A percentile compares a stretch with the other conserved stretches of the same genome.
phyloP scores from a whole-genome alignment of 2,888 invertebrate genomes.

The Watsonalla binaria region DNA sequence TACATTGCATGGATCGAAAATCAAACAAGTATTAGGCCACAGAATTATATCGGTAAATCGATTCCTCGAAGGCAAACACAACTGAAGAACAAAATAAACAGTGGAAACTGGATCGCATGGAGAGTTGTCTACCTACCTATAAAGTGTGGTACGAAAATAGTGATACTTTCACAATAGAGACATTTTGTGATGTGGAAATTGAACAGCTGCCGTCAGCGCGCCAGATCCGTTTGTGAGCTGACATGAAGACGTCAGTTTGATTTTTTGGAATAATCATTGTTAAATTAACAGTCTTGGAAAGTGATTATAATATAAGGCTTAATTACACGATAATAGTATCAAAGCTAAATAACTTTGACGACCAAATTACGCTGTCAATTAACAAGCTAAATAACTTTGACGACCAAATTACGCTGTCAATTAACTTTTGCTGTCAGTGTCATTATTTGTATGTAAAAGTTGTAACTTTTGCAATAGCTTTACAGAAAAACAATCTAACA shows the following conservation, averaged over 20 bases:
- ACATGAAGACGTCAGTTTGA: slow-evolving; percentile 1
- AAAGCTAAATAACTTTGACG: too few species aligned
- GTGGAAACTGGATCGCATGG: slow-evolving; percentile 10
- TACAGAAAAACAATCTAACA: too few species aligned
- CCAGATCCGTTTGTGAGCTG: neutral
- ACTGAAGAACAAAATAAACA: slow-evolving; percentile 10
- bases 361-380: too few species aligned
- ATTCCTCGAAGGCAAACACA: slow-evolving; percentile 6
- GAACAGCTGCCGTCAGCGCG: slow-evolving; percentile 5
- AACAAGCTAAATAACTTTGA: too few species aligned
- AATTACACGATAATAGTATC: too few species aligned
- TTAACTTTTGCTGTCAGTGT: too few species aligned
- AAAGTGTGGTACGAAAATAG: slow-evolving; percentile 12
- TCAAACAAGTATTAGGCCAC: neutral
- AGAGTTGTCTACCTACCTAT: slow-evolving; percentile 1
- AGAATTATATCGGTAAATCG: slow-evolving; percentile 8
- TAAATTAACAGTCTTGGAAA: too few species aligned
- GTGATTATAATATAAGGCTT: too few species aligned
- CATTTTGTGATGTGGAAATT: slow-evolving; percentile 2
- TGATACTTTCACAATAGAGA: slow-evolving; percentile 14
- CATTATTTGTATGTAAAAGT: too few species aligned
- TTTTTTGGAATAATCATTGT: neutral
- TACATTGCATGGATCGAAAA: neutral
- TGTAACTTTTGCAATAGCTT: too few species aligned
- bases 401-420: too few species aligned